A percentile compares a stretch with the other conserved stretches of the same genome.
Conservation (phyloP, 2,888 invertebrate genomes). For the Orthosia cruda region DNA sequence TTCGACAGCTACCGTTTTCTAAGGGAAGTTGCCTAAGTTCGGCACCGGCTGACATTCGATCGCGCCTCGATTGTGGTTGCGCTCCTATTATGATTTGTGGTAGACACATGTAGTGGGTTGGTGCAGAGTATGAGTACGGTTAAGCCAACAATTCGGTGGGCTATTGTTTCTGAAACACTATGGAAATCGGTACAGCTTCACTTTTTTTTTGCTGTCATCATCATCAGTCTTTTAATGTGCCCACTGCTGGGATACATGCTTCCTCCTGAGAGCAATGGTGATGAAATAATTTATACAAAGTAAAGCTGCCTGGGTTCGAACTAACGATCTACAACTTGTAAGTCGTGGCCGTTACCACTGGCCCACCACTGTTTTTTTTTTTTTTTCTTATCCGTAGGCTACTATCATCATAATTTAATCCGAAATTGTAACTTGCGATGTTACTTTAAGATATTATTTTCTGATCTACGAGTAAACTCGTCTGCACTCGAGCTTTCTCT, state of each 20-base stretch:
- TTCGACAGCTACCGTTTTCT: constrained; percentile 69
- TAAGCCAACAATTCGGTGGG: background rate
- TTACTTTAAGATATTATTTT: background rate
- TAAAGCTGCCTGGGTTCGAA: too few relatives aligned
- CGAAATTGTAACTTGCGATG: background rate
- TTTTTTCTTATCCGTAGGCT: too few relatives aligned
- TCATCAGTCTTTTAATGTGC: too few relatives aligned
- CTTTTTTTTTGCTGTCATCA: too few relatives aligned
- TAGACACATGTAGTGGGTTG: constrained; percentile 10
- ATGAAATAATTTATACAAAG: too few relatives aligned
- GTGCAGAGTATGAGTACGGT: too few relatives aligned
- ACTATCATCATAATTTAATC: background rate
- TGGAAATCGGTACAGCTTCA: too few relatives aligned
- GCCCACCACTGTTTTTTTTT: background rate
- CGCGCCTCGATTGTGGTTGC: constrained; percentile 59
- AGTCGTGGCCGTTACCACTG: too few relatives aligned
- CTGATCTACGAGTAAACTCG: constrained; percentile 12
- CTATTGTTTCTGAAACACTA: too few relatives aligned
- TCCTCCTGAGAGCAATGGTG: too few relatives aligned
- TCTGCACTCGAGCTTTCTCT: constrained; percentile 22
- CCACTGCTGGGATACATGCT: too few relatives aligned
- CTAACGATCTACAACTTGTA: too few relatives aligned
- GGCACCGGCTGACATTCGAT: constrained; percentile 58
- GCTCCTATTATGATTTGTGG: constrained; percentile 54
- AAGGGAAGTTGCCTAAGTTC: constrained; percentile 73